Evolutionary conservation across 1,140 invertebrate species (phyloP), one percentile per base, ranked within the genome.

Genomic region (Pseudomyrmex dendroicus): DNA sequence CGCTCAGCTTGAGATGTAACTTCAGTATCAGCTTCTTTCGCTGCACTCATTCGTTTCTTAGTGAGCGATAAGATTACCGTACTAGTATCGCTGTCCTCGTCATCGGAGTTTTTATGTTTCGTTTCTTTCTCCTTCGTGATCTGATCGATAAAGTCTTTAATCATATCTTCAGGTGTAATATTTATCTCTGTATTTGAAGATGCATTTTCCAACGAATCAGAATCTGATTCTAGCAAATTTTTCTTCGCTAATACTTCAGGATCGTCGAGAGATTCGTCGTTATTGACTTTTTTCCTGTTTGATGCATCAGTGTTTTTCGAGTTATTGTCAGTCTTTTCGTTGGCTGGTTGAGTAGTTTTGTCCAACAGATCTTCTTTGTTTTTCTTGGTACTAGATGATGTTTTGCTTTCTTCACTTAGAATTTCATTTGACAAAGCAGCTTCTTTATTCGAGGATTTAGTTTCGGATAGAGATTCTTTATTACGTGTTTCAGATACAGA

Each of bases 141-240:
- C 12, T 0, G 72, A 73, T 46, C 20, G 59, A 56, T n/a, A 61
- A 62, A 7, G 25, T 44, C 9, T 46, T 4, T 17, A 2, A 2
- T n/a, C 20, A 17, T 68, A 15, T n/a, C 15, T 64, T 20, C 12
- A 54, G 0, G 22, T 4, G 50, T 67, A 17, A 3, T 7, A 4
- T 12, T 5, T 12, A 20, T 0, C 17, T 15, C 72, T 25, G 15
- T 3, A 12, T 78, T n/a, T 2, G 12, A 10, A 2, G 12, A n/a
- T 48, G 17, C 10, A 35, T 48, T 63, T 13, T 73, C 52, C 9
- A 13, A 73, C 10, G 7, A 5, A n/a, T 87, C 86, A n/a, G 73
- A 84, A 73, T 87, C 86, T 0, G 70, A 84, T 25, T 80, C 66
- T 12, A 82, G 12, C 2, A 82, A 15, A 50, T 10, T 22, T 61